Conservation (phyloP, 2,113 vertebrate genomes). For the Phocoena phocoena region DNA sequence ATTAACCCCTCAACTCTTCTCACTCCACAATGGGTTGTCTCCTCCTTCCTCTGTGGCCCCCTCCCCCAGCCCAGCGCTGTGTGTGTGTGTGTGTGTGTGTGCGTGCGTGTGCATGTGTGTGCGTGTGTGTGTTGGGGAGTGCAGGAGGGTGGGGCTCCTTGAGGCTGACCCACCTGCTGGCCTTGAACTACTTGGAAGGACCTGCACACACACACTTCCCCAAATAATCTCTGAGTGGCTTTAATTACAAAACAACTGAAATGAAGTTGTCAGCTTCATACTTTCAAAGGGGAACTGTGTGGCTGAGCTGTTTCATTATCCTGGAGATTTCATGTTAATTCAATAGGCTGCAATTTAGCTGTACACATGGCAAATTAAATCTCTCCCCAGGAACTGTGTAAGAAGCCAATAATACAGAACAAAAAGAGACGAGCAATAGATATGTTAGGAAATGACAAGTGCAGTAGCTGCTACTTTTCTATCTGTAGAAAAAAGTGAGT, state of each 20-base stretch:
- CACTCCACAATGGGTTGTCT: not conserved
- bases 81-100: accelerated
- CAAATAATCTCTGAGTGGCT: not conserved
- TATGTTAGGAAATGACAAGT: not conserved
- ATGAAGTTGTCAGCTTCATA: not conserved
- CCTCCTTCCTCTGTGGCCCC: not conserved
- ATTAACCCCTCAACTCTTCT: not conserved
- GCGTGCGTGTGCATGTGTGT: too few species aligned
- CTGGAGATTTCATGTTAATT: not conserved
- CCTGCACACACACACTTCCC: not conserved
- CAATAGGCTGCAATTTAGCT: not conserved
- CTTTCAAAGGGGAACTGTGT: not conserved
- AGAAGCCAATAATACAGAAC: not conserved
- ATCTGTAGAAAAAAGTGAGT: not conserved
- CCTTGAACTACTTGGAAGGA: not conserved
- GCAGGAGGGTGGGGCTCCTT: not conserved
- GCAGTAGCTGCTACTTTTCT: not conserved
- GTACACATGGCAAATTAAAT: not conserved
- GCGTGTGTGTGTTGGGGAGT: accelerated
- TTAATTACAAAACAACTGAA: not conserved
- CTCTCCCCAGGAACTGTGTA: not conserved
- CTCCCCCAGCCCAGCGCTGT: not conserved
- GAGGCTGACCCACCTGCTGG: not conserved
- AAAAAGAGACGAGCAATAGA: not conserved
- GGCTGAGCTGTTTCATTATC: not conserved